Base-by-base conservation (phyloP, 1,140 invertebrate species). In the Heterodera schachtii region DNA sequence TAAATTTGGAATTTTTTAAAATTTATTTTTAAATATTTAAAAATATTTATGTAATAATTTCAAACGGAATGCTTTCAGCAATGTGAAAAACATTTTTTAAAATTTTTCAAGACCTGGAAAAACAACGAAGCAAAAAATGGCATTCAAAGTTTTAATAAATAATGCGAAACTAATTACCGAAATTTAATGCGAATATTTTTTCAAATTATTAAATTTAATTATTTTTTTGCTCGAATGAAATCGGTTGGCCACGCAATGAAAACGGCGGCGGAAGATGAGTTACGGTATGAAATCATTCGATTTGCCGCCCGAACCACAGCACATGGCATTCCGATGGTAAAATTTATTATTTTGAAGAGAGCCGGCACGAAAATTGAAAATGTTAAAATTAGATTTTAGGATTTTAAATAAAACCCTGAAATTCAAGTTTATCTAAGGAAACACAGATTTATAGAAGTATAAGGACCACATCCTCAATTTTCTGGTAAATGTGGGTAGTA, bases 281-380 rank as follows among this genome's bases (percentile, higher is more conserved):
- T 86, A 9, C 80, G 75, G 7, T 85, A 87, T 76, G 86, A 86
- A 75, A 81, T 78, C 19, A 49, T 87, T 47, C 78, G 79, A 31
- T 86, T 86, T 78, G 86, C 85, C 41, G 74, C 79, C 7, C 80
- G 84, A n/a, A 86, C 85, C n/a, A 86, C 85, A 5, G 85, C 85
- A 60, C 85, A 86, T 71, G 86, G 85, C 43, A 86, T 86, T 79
- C 84, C 84, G 21, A 86, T 85, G 84, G 81, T 80, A n/a, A n/a
- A n/a, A n/a, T n/a, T n/a, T n/a, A n/a, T n/a, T n/a, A n/a, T n/a
- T n/a, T n/a, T n/a, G n/a, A n/a, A n/a, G n/a, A n/a, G n/a, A n/a
- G n/a, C n/a, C n/a, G n/a, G n/a, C n/a, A 57, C 43, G 11, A 60
- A 60, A 6, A 49, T 49, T 49, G 9, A 49, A 49, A 49, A 49